Evolutionary conservation across 2,888 invertebrate species (phyloP), one percentile per base, ranked within the genome.

Genomic region (Amphipyra berbera): DNA sequence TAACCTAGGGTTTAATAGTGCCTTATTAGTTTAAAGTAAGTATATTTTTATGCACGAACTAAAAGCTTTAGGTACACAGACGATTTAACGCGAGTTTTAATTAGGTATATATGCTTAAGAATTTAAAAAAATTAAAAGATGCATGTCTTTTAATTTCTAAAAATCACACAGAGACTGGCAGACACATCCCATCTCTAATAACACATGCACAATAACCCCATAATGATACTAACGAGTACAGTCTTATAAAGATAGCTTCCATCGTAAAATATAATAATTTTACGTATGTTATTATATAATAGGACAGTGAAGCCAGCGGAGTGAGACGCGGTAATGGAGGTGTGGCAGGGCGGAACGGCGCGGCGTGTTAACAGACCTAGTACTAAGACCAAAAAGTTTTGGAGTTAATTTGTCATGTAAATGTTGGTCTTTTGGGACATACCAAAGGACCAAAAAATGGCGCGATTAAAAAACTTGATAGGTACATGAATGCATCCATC

Each of bases 251-350:
- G 79, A 70, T 74, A 70, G 71, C 64, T 52, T 54, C 55, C 64
- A 61, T 65, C 73, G 58, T 78, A 76, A 79, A 78, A 79, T 73
- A 71, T 78, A 73, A 79, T 79, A 79, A 79, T 79, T 68, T 76
- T 76, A 79, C 78, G 73, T 79, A 79, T 79, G 80, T 78, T 79
- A 86, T 90, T 89, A 90, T 91, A 90, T 90, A 91, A 92, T 92
- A 90, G 92, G 89, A 93, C 89, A 90, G 89, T 88, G 88, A 87
- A 90, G 68, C 76, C 93, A 89, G 74, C 91, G 85, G 87, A 92
- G 85, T 94, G 78, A 73, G 81, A 88, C 78, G 79, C 77, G 72
- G 88, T 92, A 90, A 92, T 92, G 89, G 89, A 85, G 78, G 85
- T 76, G 77, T 87, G 89, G 77, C 89, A 87, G 85, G 83, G 86